phyloP scores from a whole-genome alignment of 2,113 vertebrate species.

The Tiliqua scincoides region DNA sequence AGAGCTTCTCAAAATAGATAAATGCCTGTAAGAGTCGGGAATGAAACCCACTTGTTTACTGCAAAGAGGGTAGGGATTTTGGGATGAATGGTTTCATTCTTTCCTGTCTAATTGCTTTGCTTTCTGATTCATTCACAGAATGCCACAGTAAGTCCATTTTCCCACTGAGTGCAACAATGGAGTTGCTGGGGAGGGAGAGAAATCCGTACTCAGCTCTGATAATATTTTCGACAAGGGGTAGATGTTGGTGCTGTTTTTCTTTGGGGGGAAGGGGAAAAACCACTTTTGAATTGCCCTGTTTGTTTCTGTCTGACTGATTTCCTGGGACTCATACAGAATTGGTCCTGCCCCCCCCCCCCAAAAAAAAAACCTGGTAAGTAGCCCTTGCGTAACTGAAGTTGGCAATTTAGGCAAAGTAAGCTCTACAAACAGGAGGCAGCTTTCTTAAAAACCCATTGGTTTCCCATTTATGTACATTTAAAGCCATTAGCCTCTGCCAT shows the following conservation, averaged over 20 bases:
- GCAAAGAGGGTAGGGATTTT: slow-evolving; percentile 31
- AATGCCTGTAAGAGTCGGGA: fast-evolving
- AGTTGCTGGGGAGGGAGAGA: neutral
- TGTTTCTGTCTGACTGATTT: slow-evolving; percentile 56
- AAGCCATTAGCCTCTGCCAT: neutral
- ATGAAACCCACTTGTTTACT: slow-evolving; percentile 41
- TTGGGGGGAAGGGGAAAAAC: neutral
- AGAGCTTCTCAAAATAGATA: neutral
- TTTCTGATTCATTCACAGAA: slow-evolving; percentile 57
- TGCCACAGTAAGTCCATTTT: slow-evolving; percentile 32
- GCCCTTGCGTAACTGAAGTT: neutral
- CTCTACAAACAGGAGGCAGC: neutral
- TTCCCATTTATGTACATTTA: neutral
- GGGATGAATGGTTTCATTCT: slow-evolving; percentile 51
- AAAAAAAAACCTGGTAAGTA: slow-evolving; percentile 5
- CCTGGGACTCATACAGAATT: slow-evolving; percentile 34
- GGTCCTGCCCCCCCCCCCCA: fast-evolving
- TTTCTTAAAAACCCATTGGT: neutral
- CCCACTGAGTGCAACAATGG: neutral
- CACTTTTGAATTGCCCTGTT: slow-evolving; percentile 45
- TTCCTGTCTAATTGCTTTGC: slow-evolving; percentile 40
- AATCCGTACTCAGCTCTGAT: slow-evolving; percentile 4
- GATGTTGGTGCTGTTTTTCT: slow-evolving; percentile 7
- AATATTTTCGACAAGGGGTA: slow-evolving; percentile 28
- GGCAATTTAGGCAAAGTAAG: neutral